A percentile compares a stretch with the other conserved stretches of the same genome.
Conservation (phyloP, 2,797 vertebrate species). For the Takifugu rubripes region DNA sequence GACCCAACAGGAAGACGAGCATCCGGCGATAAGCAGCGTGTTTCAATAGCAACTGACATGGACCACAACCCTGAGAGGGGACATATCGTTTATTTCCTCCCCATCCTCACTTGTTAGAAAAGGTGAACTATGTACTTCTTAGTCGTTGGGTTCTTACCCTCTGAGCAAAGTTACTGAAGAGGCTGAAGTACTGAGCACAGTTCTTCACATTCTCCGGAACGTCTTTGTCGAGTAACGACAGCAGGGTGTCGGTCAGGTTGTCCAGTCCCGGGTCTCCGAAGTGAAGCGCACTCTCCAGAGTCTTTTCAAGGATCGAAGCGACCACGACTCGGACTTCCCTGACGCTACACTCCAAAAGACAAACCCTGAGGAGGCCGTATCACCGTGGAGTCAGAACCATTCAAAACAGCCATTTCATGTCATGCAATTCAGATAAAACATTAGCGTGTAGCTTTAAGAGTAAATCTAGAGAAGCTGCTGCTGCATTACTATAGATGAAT, state of each 20-base stretch:
- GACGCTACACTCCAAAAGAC: slow-evolving; percentile 90
- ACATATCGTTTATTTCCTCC: neutral
- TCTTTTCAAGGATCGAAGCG: slow-evolving; percentile 95
- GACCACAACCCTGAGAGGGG: slow-evolving; percentile 81
- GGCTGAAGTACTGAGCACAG: slow-evolving; percentile 94
- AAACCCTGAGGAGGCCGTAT: slow-evolving; percentile 75
- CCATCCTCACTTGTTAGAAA: too few relatives aligned
- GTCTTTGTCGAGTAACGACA: slow-evolving; percentile 95
- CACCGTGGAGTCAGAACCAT: too few relatives aligned
- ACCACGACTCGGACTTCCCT: slow-evolving; percentile 94
- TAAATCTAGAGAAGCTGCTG: too few relatives aligned
- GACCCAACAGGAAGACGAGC: slow-evolving; percentile 91
- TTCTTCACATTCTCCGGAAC: slow-evolving; percentile 98
- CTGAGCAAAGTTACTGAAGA: slow-evolving; percentile 96
- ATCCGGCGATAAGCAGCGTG: slow-evolving; percentile 91
- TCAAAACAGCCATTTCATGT: too few relatives aligned
- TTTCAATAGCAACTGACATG: slow-evolving; percentile 88
- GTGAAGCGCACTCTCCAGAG: slow-evolving; percentile 91
- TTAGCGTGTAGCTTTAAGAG: too few relatives aligned
- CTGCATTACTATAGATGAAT: too few relatives aligned
- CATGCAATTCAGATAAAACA: too few relatives aligned
- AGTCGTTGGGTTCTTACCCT: slow-evolving; percentile 77
- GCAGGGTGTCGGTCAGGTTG: slow-evolving; percentile 84
- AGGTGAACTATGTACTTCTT: neutral
- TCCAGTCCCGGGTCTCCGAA: slow-evolving; percentile 90